Conservation (phyloP, 2,113 vertebrate species). For the Aegithalos caudatus region DNA sequence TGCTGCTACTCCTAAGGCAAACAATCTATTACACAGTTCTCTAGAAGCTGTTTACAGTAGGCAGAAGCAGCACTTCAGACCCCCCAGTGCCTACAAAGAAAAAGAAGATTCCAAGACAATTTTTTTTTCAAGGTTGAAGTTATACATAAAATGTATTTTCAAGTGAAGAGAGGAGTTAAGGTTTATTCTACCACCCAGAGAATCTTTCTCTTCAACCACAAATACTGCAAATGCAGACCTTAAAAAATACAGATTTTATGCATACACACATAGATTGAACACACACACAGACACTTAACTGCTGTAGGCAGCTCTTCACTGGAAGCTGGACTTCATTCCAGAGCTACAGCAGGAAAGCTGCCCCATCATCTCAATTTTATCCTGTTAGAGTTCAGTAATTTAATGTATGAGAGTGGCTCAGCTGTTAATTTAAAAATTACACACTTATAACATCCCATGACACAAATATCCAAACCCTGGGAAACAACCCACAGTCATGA, state of each 20-base stretch:
- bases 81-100: neutral
- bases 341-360: neutral
- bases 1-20: neutral
- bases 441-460: neutral
- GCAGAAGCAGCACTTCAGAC: neutral
- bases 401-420: neutral
- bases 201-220: neutral
- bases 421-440: neutral
- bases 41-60: neutral
- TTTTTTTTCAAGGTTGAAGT: neutral
- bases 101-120: neutral
- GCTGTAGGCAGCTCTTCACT: neutral
- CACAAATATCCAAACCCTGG: neutral
- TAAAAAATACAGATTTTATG: neutral
- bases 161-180: neutral
- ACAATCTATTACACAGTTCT: neutral
- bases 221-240: neutral
- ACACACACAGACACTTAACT: neutral
- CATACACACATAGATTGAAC: neutral
- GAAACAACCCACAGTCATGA: neutral
- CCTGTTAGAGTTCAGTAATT: neutral
- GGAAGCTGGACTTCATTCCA: neutral
- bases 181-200: neutral
- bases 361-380: neutral
- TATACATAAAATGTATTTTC: neutral